These are phyloP conservation scores for Turnix velox DNA, from an alignment of 2,113 vertebrate species.

Conservation along the genomic window DNA sequence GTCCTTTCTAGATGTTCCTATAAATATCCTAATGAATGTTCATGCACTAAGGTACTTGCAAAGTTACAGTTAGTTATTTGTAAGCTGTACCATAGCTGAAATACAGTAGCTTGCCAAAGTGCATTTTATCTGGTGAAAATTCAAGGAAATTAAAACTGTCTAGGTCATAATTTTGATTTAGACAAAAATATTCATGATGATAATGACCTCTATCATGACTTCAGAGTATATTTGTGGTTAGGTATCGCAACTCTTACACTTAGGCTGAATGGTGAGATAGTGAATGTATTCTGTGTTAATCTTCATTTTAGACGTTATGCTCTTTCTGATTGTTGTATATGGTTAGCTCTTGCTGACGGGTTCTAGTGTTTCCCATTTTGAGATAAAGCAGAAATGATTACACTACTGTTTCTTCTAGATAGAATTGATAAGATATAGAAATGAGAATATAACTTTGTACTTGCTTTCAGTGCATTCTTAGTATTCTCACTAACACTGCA, in stretches of 20 bases:
- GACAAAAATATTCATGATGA: background rate
- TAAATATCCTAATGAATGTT: background rate
- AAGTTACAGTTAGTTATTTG: background rate
- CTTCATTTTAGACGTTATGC: background rate
- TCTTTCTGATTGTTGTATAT: background rate
- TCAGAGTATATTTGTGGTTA: background rate
- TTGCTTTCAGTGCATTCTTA: background rate
- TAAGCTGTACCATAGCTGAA: background rate
- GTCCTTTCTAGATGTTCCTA: background rate
- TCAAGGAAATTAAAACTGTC: background rate
- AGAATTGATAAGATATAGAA: background rate
- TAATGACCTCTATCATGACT: background rate
- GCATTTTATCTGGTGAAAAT: background rate
- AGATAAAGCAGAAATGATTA: background rate
- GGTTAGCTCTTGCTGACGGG: background rate
- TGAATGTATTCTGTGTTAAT: background rate
- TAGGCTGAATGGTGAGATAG: background rate
- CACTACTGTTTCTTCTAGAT: background rate
- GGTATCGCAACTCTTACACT: background rate
- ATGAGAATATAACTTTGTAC: background rate
- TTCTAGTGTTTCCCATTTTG: background rate
- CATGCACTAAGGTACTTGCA: background rate
- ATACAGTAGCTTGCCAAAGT: background rate
- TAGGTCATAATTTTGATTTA: background rate
- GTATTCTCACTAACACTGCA: background rate